Percentiles rank a stretch among this genome's conserved stretches.
phyloP scores from a whole-genome alignment of 2,113 vertebrate species.

The Triplophysa siluroides region DNA sequence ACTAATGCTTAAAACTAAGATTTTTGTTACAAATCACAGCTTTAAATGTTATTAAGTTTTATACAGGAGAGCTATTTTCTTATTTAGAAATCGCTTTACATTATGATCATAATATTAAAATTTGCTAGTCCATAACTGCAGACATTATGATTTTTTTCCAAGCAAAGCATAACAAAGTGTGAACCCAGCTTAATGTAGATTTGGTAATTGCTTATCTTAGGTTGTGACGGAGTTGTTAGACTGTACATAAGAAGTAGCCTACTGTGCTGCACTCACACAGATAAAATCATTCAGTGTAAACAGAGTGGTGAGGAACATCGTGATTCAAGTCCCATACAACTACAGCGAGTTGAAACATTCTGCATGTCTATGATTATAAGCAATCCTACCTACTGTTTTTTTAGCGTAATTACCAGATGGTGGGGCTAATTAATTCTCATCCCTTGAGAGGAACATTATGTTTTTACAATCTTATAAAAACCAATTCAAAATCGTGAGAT shows the following conservation, averaged over 20 bases:
- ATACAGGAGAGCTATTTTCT: too few relatives aligned
- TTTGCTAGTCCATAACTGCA: too few relatives aligned
- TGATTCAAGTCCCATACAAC: slow-evolving; percentile 7
- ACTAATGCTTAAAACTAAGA: too few relatives aligned
- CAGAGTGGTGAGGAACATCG: slow-evolving; percentile 1
- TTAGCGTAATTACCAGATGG: slow-evolving; percentile 30
- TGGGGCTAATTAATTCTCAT: slow-evolving; percentile 34
- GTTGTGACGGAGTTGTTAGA: slow-evolving; percentile 3
- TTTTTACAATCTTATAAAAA: slow-evolving; percentile 30
- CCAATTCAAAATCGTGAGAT: background rate
- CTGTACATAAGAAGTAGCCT: slow-evolving; percentile 3
- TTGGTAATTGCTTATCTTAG: background rate
- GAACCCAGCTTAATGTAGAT: too few relatives aligned
- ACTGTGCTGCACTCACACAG: background rate
- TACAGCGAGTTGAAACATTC: background rate
- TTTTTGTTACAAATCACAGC: too few relatives aligned
- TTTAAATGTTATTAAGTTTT: too few relatives aligned
- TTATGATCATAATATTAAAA: too few relatives aligned
- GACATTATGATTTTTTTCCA: too few relatives aligned
- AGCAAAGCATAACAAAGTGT: too few relatives aligned
- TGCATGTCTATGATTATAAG: slow-evolving; percentile 1
- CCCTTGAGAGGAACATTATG: slow-evolving; percentile 27
- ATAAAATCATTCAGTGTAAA: slow-evolving; percentile 22
- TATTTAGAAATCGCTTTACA: too few relatives aligned
- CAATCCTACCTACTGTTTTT: slow-evolving; percentile 34